Percentiles rank a stretch among this genome's conserved stretches.
Evolutionary conservation across 2,113 vertebrate genomes (phyloP).

Genomic region (Noturus placidus): DNA sequence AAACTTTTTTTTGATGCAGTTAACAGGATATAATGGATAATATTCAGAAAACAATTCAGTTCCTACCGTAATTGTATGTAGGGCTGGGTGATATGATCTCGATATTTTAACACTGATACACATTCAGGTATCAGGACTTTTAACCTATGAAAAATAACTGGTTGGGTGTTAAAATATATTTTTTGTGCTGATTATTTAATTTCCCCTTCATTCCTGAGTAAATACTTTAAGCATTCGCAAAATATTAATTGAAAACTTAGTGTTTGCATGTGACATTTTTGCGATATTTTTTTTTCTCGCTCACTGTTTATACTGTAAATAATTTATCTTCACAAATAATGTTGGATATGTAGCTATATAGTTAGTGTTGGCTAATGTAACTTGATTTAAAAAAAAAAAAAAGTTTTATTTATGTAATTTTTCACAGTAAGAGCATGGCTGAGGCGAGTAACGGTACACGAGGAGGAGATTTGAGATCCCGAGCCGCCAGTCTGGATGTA

Average conservation of each 20-base stretch:
- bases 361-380: neutral
- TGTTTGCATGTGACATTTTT: neutral
- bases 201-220: neutral
- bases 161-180: neutral
- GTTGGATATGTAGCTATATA: neutral
- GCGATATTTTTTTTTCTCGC: neutral
- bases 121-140: neutral
- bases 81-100: neutral
- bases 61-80: neutral
- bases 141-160: neutral
- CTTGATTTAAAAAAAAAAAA: neutral
- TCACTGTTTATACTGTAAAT: neutral
- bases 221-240: neutral
- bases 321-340: neutral
- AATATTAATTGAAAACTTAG: neutral
- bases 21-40: neutral
- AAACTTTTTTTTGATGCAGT: no score
- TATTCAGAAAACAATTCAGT: neutral
- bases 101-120: neutral
- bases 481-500: constrained; percentile 22
- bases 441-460: neutral
- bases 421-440: constrained; percentile 9
- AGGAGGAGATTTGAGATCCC: neutral
- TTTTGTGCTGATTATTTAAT: neutral
- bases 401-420: neutral